Percentiles rank a stretch among this genome's conserved stretches.
Conservation (phyloP, 2,797 vertebrate genomes). For the Scomberomorus guttatus region DNA sequence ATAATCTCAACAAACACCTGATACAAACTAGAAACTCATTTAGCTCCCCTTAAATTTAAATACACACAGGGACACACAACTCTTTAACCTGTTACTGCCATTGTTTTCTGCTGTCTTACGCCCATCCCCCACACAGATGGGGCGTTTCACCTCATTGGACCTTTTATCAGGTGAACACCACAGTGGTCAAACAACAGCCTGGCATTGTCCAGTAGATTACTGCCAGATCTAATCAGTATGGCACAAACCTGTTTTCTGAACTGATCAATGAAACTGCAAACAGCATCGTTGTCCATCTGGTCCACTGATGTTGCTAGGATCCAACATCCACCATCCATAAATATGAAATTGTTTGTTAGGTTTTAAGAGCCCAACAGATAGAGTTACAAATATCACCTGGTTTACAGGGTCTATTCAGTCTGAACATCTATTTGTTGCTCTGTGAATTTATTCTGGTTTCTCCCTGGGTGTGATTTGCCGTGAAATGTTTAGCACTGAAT, state of each 20-base stretch:
- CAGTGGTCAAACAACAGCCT: slow-evolving; percentile 51
- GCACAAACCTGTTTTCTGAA: slow-evolving; percentile 13
- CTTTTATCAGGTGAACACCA: slow-evolving; percentile 50
- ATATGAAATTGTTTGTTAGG: too few relatives aligned
- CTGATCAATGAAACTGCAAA: slow-evolving; percentile 27
- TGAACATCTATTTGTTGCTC: not conserved
- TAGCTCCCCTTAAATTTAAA: not conserved
- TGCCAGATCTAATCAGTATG: slow-evolving; percentile 37
- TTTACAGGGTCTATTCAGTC: not conserved
- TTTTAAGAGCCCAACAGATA: too few relatives aligned
- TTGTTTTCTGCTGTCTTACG: slow-evolving; percentile 21
- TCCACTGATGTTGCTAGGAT: not conserved
- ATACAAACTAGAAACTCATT: not conserved
- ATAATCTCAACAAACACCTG: not conserved
- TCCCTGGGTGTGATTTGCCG: too few relatives aligned
- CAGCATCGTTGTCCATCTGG: slow-evolving; percentile 21
- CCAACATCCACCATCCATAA: not conserved
- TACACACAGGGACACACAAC: not conserved
- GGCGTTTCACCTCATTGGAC: slow-evolving; percentile 19
- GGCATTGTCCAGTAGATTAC: slow-evolving; percentile 28
- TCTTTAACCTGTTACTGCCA: slow-evolving; percentile 3
- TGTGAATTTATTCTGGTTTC: too few relatives aligned
- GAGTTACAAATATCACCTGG: not conserved
- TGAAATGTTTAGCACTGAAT: too few relatives aligned
- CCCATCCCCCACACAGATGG: slow-evolving; percentile 46